Percentiles rank a stretch among this genome's conserved stretches.
Evolutionary conservation across 2,113 vertebrate species (phyloP).

Genomic region (Argyrosomus japonicus): DNA sequence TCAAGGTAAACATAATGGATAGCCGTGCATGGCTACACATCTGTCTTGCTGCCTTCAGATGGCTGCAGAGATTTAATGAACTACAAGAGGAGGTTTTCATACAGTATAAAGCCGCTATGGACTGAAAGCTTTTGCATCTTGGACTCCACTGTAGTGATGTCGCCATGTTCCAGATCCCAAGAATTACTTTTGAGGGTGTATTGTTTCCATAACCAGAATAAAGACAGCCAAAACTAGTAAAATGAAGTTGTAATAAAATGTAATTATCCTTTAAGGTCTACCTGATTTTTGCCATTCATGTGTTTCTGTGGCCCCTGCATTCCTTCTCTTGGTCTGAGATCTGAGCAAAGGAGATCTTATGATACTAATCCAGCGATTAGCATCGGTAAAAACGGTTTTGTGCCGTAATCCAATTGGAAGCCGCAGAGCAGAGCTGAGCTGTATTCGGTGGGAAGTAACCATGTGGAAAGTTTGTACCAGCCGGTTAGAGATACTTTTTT

Average conservation of each 20-base stretch:
- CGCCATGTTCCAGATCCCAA: neutral
- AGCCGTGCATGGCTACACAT: neutral
- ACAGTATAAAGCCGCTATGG: neutral
- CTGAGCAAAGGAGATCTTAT: slow-evolving; percentile 60
- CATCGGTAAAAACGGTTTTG: slow-evolving; percentile 57
- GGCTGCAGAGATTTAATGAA: neutral
- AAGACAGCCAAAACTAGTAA: neutral
- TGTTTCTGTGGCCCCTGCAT: slow-evolving; percentile 33
- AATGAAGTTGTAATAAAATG: slow-evolving; percentile 6
- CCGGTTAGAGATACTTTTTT: neutral
- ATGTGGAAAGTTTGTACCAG: slow-evolving; percentile 39
- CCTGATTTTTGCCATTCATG: slow-evolving; percentile 2
- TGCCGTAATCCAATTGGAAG: slow-evolving; percentile 62
- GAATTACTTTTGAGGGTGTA: neutral
- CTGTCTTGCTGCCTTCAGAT: neutral
- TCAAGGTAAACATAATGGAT: neutral
- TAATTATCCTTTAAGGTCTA: neutral
- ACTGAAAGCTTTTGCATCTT: neutral
- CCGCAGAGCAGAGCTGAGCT: slow-evolving; percentile 23
- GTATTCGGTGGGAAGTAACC: slow-evolving; percentile 38
- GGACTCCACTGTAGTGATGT: neutral
- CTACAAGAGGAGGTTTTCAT: neutral
- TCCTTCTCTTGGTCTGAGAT: slow-evolving; percentile 51
- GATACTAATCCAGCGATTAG: slow-evolving; percentile 75
- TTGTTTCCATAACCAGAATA: neutral